Conservation (phyloP, 1,140 invertebrate genomes). For the Drosophila nebulosa region DNA sequence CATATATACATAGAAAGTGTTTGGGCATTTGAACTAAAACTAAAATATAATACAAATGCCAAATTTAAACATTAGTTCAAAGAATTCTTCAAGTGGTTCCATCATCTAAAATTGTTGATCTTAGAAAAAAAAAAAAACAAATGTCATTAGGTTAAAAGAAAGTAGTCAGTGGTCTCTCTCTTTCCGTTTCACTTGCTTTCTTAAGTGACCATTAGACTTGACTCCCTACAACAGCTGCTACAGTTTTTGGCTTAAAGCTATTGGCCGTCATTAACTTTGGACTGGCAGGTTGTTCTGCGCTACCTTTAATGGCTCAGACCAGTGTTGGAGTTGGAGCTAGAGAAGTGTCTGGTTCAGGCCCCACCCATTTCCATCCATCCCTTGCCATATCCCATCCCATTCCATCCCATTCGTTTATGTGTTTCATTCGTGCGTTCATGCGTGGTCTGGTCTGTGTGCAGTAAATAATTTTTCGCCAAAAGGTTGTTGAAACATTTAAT, state of each 20-base stretch:
- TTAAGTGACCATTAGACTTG: conserved; percentile 12
- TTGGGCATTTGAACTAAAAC: neutral
- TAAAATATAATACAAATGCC: no score
- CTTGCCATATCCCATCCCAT: neutral
- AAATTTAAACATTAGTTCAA: neutral
- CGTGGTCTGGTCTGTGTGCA: conserved; percentile 43
- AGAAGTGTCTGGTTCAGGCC: conserved; percentile 5
- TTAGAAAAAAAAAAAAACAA: no score
- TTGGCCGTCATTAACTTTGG: conserved; percentile 24
- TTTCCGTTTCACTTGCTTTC: neutral
- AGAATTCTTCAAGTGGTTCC: neutral
- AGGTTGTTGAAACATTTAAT: conserved; percentile 79
- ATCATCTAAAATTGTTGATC: no score
- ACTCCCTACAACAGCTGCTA: conserved; percentile 13
- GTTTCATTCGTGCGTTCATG: conserved; percentile 34
- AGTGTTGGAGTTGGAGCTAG: neutral
- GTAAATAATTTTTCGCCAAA: conserved; percentile 76
- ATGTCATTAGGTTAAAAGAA: no score
- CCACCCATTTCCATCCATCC: neutral
- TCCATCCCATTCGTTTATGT: neutral
- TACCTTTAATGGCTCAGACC: conserved; percentile 26
- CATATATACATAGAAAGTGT: neutral
- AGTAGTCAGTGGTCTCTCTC: no score
- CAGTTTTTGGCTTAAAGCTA: conserved; percentile 13
- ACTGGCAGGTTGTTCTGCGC: conserved; percentile 3